phyloP scores from a whole-genome alignment of 2,888 invertebrate species.

The Ichneumon xanthorius region DNA sequence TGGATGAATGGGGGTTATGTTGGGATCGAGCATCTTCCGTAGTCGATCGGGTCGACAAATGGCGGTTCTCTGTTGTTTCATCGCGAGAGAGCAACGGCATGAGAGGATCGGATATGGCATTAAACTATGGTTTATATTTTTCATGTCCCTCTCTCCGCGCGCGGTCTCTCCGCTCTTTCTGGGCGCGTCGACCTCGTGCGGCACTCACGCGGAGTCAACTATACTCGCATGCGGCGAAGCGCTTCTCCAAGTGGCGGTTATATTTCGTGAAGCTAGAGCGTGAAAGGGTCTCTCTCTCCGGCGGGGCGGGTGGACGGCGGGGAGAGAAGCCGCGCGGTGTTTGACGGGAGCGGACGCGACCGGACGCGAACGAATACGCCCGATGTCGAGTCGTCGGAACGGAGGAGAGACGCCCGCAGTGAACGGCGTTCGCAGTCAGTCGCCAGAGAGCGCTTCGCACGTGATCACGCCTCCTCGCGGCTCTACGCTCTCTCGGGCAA shows the following conservation, averaged over 20 bases:
- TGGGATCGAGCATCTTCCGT: not conserved
- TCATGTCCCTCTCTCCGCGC: conserved; percentile 34
- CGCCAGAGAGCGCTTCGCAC: conserved; percentile 81
- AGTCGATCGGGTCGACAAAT: not conserved
- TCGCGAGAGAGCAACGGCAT: conserved; percentile 39
- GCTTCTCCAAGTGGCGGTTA: conserved; percentile 80
- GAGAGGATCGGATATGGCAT: conserved; percentile 33
- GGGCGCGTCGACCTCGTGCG: conserved; percentile 65
- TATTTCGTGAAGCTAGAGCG: conserved; percentile 65
- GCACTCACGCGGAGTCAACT: conserved; percentile 76
- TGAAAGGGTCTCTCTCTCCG: conserved; percentile 51
- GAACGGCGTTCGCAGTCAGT: conserved; percentile 73
- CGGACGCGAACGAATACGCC: conserved; percentile 52
- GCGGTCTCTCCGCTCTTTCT: conserved; percentile 42
- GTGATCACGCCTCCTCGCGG: conserved; percentile 76
- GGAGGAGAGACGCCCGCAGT: conserved; percentile 72
- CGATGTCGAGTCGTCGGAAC: conserved; percentile 35
- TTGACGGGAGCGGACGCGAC: conserved; percentile 34
- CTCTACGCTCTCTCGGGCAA: conserved; percentile 66
- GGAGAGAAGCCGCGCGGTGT: conserved; percentile 50
- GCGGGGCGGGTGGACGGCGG: conserved; percentile 20
- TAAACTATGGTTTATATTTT: conserved; percentile 46
- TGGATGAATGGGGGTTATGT: not conserved
- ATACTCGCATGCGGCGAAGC: conserved; percentile 69
- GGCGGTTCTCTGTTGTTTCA: conserved; percentile 14